These are phyloP conservation scores for Oryzias dopingdopingensis DNA, from an alignment of 2,797 vertebrate genomes.

Conservation along the genomic window DNA sequence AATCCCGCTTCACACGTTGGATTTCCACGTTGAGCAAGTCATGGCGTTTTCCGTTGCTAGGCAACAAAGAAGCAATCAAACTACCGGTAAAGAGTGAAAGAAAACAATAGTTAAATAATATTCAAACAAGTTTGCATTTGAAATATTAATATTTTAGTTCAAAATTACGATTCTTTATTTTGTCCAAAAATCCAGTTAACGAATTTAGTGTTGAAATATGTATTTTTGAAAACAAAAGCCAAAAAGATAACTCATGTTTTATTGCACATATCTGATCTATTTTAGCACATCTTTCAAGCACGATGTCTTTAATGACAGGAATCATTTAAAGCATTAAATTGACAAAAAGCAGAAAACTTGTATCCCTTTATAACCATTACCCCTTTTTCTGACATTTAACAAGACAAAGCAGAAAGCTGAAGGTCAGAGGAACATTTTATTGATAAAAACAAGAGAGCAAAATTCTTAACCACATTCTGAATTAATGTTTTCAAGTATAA, in stretches of 20 bases:
- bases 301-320: too few species aligned
- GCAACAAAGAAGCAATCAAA: slow-evolving; percentile 25
- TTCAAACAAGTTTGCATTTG: too few species aligned
- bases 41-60: slow-evolving; percentile 36
- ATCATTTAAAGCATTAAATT: not conserved
- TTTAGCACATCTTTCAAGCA: too few species aligned
- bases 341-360: not conserved
- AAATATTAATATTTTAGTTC: too few species aligned
- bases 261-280: too few species aligned
- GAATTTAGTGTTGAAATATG: too few species aligned
- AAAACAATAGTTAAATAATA: not conserved
- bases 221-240: too few species aligned
- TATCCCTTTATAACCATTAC: not conserved
- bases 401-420: slow-evolving; percentile 1
- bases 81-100: not conserved
- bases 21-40: slow-evolving; percentile 34
- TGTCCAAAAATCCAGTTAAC: too few species aligned
- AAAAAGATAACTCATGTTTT: too few species aligned
- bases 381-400: not conserved
- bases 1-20: not conserved
- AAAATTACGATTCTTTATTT: too few species aligned
- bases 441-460: slow-evolving; percentile 55
- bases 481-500: slow-evolving; percentile 68
- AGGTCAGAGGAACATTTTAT: slow-evolving; percentile 61
- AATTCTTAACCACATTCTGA: slow-evolving; percentile 12